Conservation (phyloP, 2,888 invertebrate species). For the Caenorhabditis imperialis region DNA sequence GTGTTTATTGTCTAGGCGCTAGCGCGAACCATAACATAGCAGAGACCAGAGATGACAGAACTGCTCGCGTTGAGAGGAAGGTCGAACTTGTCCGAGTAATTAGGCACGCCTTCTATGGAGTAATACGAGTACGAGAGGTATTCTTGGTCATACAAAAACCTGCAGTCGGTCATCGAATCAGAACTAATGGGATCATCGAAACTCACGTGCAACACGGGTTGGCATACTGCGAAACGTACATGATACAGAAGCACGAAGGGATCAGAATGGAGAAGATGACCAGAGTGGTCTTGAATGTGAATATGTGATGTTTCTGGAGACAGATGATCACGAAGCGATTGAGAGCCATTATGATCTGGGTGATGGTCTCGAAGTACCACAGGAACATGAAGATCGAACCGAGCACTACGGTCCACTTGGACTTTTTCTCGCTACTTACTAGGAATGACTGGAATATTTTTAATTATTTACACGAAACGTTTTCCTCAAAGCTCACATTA, state of each 20-base stretch:
- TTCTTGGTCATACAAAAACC: slow-evolving; percentile 53
- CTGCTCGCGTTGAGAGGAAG: slow-evolving; percentile 51
- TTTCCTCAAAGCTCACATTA: slow-evolving; percentile 29
- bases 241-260: slow-evolving; percentile 30
- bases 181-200: too few species aligned
- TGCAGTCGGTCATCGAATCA: too few species aligned
- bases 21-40: slow-evolving; percentile 45
- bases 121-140: slow-evolving; percentile 56
- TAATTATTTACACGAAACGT: neutral
- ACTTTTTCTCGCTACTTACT: slow-evolving; percentile 7
- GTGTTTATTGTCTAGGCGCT: too few species aligned
- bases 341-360: slow-evolving; percentile 55
- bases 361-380: slow-evolving; percentile 55
- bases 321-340: slow-evolving; percentile 53
- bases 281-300: slow-evolving; percentile 30
- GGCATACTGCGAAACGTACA: slow-evolving; percentile 50
- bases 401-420: slow-evolving; percentile 18
- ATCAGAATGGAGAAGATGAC: slow-evolving; percentile 31
- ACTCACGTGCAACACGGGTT: slow-evolving; percentile 58
- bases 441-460: slow-evolving; percentile 25
- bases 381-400: slow-evolving; percentile 50
- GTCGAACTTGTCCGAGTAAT: slow-evolving; percentile 58
- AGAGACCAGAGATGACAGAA: slow-evolving; percentile 32
- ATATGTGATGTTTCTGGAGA: slow-evolving; percentile 22
- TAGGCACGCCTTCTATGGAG: slow-evolving; percentile 27